phyloP scores from a whole-genome alignment of 2,888 invertebrate genomes.

The Eupithecia insigniata region DNA sequence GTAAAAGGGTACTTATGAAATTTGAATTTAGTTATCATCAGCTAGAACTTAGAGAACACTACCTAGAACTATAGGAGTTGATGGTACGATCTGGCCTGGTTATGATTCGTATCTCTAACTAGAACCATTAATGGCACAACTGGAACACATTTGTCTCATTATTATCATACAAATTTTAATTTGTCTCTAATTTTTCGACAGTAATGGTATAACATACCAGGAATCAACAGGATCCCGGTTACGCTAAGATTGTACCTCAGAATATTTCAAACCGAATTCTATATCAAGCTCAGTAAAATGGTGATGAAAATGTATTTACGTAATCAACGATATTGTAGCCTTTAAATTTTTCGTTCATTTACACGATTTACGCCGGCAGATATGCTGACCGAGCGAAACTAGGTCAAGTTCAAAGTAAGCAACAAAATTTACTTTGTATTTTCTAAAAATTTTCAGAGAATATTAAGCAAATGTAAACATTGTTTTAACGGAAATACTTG shows the following conservation, averaged over 20 bases:
- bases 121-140: too few species aligned
- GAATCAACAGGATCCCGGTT: neutral
- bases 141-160: too few species aligned
- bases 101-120: too few species aligned
- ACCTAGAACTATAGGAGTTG: too few species aligned
- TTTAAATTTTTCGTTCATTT: conserved; percentile 9
- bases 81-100: too few species aligned
- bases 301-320: neutral
- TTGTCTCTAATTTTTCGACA: neutral
- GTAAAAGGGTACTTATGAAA: too few species aligned
- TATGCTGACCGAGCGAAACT: conserved; percentile 33
- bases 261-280: neutral
- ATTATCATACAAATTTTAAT: too few species aligned
- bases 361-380: conserved; percentile 18
- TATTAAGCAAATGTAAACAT: conserved; percentile 25
- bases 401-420: conserved; percentile 42
- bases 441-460: conserved; percentile 34
- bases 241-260: neutral
- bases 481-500: neutral
- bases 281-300: neutral
- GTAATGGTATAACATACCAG: neutral
- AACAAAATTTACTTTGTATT: conserved; percentile 38
- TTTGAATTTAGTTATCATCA: too few species aligned
- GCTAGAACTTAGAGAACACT: too few species aligned
- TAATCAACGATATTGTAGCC: neutral